Conservation (phyloP, 53 echinoderm and acorn worm species). For the Crossaster papposus region DNA sequence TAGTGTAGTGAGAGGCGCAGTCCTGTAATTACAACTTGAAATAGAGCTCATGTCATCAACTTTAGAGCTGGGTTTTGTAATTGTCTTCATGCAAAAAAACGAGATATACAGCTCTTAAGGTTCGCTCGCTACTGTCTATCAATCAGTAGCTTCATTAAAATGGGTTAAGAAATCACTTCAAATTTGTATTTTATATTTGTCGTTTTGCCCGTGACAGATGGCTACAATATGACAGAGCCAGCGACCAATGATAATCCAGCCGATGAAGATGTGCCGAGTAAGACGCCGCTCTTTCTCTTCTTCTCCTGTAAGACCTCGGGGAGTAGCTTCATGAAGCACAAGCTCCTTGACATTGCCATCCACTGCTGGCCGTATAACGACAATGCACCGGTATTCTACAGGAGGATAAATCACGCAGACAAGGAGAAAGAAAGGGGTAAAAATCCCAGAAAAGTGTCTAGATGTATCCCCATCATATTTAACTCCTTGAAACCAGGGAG, state of each 20-base stretch:
- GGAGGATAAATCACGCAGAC: constrained; percentile 28
- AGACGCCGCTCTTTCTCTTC: constrained; percentile 66
- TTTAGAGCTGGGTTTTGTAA: too few species aligned
- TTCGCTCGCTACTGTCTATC: too few species aligned
- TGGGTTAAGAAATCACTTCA: too few species aligned
- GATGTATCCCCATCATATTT: too few species aligned
- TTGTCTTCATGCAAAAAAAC: too few species aligned
- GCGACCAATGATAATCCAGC: background rate
- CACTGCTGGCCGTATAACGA: constrained; percentile 71
- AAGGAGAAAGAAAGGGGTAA: background rate
- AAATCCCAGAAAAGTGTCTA: background rate
- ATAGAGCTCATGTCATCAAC: too few species aligned
- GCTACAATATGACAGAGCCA: background rate
- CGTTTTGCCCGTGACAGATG: too few species aligned
- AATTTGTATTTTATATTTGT: too few species aligned
- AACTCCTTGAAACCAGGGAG: too few species aligned
- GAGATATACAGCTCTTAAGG: too few species aligned
- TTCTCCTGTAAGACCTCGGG: constrained; percentile 67
- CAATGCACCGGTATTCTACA: constrained; percentile 57
- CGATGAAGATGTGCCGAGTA: background rate
- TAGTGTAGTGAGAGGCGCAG: too few species aligned
- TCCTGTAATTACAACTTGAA: too few species aligned
- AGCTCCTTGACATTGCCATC: constrained; percentile 62
- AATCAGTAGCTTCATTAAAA: background rate
- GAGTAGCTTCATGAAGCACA: constrained; percentile 45